Evolutionary conservation across 1,140 invertebrate genomes (phyloP).

Genomic region (Lethocerus indicus): DNA sequence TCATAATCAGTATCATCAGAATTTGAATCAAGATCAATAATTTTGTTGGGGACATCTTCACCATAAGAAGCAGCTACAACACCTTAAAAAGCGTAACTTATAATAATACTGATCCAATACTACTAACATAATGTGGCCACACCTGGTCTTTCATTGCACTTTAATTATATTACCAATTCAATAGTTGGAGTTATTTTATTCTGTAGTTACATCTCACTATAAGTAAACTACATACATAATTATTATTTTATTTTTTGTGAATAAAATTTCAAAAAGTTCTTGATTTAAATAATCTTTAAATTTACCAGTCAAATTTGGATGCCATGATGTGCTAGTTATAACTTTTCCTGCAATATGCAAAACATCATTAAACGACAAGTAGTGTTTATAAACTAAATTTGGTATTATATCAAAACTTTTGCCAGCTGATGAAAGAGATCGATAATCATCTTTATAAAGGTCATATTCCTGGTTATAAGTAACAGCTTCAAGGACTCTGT

Average conservation of each 20-base stretch:
- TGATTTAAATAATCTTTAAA: not conserved
- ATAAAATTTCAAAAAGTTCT: not conserved
- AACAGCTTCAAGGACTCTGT: slow-evolving; percentile 12
- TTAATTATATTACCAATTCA: too few species aligned
- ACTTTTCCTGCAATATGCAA: slow-evolving; percentile 37
- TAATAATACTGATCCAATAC: too few species aligned
- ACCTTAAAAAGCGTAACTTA: too few species aligned
- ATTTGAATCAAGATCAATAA: slow-evolving; percentile 19
- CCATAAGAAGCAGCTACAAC: slow-evolving; percentile 43
- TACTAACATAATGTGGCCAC: too few species aligned
- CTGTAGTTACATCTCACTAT: too few species aligned
- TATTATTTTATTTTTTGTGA: not conserved
- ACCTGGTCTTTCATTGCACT: too few species aligned
- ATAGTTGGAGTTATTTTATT: too few species aligned
- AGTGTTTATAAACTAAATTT: slow-evolving; percentile 30
- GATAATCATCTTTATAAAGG: slow-evolving; percentile 44
- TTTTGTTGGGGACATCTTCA: slow-evolving; percentile 22
- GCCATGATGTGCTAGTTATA: slow-evolving; percentile 46
- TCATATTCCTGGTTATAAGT: slow-evolving; percentile 29
- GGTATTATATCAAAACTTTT: slow-evolving; percentile 20
- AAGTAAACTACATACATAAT: too few species aligned
- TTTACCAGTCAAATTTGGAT: slow-evolving; percentile 36
- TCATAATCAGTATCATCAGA: slow-evolving; percentile 14
- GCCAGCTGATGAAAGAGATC: slow-evolving; percentile 26
- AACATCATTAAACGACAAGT: slow-evolving; percentile 40